Percentiles rank a stretch among this genome's conserved stretches.
Evolutionary conservation across 2,113 vertebrate species (phyloP).

Genomic region (Tringa solitaria): DNA sequence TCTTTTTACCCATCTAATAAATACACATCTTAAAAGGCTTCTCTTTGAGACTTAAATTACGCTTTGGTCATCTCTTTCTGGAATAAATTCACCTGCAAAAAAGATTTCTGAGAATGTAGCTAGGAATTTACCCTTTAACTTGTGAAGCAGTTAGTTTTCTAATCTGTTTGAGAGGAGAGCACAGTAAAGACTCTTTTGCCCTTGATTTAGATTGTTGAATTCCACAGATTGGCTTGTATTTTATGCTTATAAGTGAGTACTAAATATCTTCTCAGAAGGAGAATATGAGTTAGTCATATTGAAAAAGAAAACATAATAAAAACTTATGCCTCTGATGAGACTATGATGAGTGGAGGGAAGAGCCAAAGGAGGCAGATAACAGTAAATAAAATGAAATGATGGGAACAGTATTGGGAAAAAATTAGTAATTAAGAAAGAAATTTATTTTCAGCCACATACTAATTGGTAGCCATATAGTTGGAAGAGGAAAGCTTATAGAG

Average conservation of each 20-base stretch:
- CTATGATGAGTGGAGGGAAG: background rate
- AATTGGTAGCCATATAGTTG: background rate
- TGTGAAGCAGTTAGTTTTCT: background rate
- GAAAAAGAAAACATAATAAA: conserved; percentile 35
- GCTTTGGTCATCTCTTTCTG: background rate
- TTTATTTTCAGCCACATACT: background rate
- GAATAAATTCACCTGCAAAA: background rate
- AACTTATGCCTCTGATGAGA: background rate
- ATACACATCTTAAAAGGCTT: background rate
- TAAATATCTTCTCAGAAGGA: conserved; percentile 9
- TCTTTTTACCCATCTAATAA: background rate
- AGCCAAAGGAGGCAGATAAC: background rate
- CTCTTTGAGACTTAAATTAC: background rate
- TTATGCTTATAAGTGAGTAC: background rate
- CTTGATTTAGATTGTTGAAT: background rate
- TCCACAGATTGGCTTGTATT: background rate
- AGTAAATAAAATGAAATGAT: conserved; percentile 15
- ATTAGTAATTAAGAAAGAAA: background rate
- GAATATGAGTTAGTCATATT: background rate
- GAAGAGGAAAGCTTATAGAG: background rate
- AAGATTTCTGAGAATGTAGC: background rate
- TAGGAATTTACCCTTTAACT: background rate
- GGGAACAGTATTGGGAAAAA: background rate
- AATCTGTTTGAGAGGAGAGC: background rate
- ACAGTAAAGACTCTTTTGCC: background rate